Evolutionary conservation across 2,888 invertebrate genomes (phyloP).

Genomic region (Sinelater perroti): DNA sequence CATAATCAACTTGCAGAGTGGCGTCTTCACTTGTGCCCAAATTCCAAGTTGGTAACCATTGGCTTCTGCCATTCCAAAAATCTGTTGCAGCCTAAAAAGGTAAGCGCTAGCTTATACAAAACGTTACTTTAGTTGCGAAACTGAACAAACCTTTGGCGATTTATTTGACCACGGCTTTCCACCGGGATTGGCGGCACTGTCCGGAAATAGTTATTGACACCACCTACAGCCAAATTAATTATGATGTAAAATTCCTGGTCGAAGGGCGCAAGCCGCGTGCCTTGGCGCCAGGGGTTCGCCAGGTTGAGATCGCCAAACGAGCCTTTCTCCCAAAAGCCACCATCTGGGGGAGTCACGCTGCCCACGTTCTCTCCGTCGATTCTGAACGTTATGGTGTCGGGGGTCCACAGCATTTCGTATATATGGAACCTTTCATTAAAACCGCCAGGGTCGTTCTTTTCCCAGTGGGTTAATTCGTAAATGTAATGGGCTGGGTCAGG

Average conservation of each 20-base stretch:
- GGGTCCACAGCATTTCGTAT: conserved; percentile 74
- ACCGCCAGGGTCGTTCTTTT: conserved; percentile 55
- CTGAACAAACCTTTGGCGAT: conserved; percentile 62
- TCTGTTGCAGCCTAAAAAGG: conserved; percentile 62
- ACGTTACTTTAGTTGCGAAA: too few relatives aligned
- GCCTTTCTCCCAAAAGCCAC: conserved; percentile 74
- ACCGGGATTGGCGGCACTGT: conserved; percentile 66
- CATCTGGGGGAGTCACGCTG: conserved; percentile 62
- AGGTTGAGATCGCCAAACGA: conserved; percentile 63
- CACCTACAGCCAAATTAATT: conserved; percentile 74
- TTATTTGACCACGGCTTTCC: conserved; percentile 69
- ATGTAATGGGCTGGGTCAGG: conserved; percentile 66
- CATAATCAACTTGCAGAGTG: conserved; percentile 71
- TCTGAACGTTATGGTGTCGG: conserved; percentile 62
- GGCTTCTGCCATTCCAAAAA: conserved; percentile 66
- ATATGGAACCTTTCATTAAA: conserved; percentile 69
- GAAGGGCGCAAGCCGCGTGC: conserved; percentile 72
- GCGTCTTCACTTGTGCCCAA: conserved; percentile 62
- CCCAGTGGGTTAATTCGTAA: conserved; percentile 65
- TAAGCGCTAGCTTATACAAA: neutral
- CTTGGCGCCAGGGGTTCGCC: conserved; percentile 67
- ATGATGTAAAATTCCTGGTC: conserved; percentile 73
- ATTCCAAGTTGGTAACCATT: conserved; percentile 68
- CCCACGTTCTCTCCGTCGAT: conserved; percentile 66
- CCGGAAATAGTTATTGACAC: conserved; percentile 72